phyloP scores from a whole-genome alignment of 2,797 vertebrate genomes.

The Capromys pilorides region DNA sequence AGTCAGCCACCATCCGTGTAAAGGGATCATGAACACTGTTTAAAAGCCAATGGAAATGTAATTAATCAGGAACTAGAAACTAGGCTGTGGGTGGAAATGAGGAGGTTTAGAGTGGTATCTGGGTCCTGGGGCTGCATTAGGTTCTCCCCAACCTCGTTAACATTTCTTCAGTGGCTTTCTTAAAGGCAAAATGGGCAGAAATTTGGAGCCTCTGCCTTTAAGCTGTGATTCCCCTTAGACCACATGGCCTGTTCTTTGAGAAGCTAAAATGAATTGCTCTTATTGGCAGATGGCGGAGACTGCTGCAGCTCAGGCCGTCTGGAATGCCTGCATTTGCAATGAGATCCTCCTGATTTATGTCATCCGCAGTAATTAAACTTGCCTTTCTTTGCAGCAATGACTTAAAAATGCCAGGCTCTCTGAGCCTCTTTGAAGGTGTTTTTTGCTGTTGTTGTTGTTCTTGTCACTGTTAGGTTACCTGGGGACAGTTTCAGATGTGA shows the following conservation, averaged over 20 bases:
- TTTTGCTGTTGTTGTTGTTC: neutral
- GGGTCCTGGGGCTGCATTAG: no score
- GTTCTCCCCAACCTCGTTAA: neutral
- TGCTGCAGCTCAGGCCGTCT: constrained; percentile 74
- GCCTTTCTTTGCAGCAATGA: constrained; percentile 60
- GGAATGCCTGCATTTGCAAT: constrained; percentile 78
- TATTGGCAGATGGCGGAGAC: constrained; percentile 82
- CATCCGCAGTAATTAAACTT: constrained; percentile 86
- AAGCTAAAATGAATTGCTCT: constrained; percentile 73
- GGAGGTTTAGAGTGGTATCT: neutral
- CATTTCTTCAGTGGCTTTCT: neutral
- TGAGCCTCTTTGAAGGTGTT: constrained; percentile 5
- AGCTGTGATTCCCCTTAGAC: constrained; percentile 14
- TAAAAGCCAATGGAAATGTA: neutral
- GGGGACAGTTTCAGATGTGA: neutral
- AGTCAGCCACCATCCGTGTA: neutral
- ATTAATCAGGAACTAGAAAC: neutral
- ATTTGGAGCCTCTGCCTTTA: constrained; percentile 25
- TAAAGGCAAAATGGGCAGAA: neutral
- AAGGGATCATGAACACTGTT: neutral
- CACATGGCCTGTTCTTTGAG: constrained; percentile 63
- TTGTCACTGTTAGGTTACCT: neutral
- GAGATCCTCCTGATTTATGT: constrained; percentile 86
- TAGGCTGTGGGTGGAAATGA: neutral
- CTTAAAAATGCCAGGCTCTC: constrained; percentile 77